Percentiles rank a stretch among this genome's conserved stretches.
Evolutionary conservation across 1,140 invertebrate species (phyloP).

Genomic region (Lepidurus packardi): DNA sequence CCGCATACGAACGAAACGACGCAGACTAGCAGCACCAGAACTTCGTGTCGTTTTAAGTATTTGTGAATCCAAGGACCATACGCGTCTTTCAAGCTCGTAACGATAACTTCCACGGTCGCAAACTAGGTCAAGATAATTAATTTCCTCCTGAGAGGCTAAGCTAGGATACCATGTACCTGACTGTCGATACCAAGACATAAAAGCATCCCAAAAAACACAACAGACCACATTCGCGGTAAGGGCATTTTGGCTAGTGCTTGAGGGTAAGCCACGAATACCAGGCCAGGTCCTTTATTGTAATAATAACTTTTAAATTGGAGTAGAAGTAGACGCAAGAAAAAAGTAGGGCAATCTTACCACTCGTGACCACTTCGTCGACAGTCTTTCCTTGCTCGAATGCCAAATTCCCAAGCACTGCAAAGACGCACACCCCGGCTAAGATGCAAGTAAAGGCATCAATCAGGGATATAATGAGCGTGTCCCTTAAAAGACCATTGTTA

Average conservation of each 20-base stretch:
- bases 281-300: slow-evolving; percentile 64
- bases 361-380: slow-evolving; percentile 72
- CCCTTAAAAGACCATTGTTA: slow-evolving; percentile 79
- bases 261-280: slow-evolving; percentile 84
- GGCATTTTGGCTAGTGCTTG: slow-evolving; percentile 85
- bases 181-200: slow-evolving; percentile 83
- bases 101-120: slow-evolving; percentile 83
- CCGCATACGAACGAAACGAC: slow-evolving; percentile 74
- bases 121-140: slow-evolving; percentile 54
- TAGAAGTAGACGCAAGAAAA: background rate
- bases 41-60: slow-evolving; percentile 74
- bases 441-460: slow-evolving; percentile 78
- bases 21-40: slow-evolving; percentile 76
- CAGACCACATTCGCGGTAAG: slow-evolving; percentile 73
- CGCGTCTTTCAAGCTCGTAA: slow-evolving; percentile 84
- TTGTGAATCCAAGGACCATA: slow-evolving; percentile 76
- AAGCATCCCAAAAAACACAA: slow-evolving; percentile 85
- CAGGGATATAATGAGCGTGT: slow-evolving; percentile 71
- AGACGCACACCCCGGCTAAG: slow-evolving; percentile 78
- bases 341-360: slow-evolving; percentile 57
- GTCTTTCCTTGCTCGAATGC: slow-evolving; percentile 68
- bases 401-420: slow-evolving; percentile 80
- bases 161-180: slow-evolving; percentile 55
- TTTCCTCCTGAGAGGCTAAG: slow-evolving; percentile 10
- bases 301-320: background rate